Evolutionary conservation across 2,113 vertebrate species (phyloP), one percentile per base, ranked within the genome.

Genomic region (Oxyruncus cristatus): DNA sequence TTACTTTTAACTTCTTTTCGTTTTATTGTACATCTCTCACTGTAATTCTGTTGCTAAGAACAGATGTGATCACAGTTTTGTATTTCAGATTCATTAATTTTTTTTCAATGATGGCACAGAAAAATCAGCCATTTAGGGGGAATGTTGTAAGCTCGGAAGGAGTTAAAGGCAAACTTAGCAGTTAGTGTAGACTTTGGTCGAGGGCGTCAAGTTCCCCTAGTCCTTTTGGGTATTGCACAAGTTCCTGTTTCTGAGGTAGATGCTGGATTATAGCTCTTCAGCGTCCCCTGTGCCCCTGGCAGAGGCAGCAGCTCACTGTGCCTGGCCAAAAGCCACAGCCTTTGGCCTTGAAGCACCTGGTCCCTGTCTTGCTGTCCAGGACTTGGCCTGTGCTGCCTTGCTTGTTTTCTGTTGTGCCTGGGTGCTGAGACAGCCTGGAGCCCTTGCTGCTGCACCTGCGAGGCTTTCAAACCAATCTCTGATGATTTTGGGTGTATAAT

Each of bases 91-190:
- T 32, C 7, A 41, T 21, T n/a, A 32, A 1, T 27, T n/a, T 35
- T 61, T 56, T 70, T 61, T 88, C 46, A 44, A 0, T 4, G 4
- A 13, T 62, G 52, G 39, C 18, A 47, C 7, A 52, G 35, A n/a
- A 79, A 66, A 42, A 47, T 4, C 6, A 50, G 9, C 59, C 59
- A 9, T 49, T 33, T 42, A 11, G 30, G 67, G 24, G 39, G 17
- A 53, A 2, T 16, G 2, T 30, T 0, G 0, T 14, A 8, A 50
- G 32, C 39, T 55, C 3, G 3, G 46, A 32, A 44, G 44, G 56
- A 79, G 24, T 28, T 92, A 46, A 75, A 80, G 58, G 26, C 41
- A 84, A 50, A 65, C 11, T 5, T 42, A 55, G 59, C 65, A 59
- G 35, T 41, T 84, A 32, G 35, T 86, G 53, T 44, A n/a, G 72